Evolutionary conservation across 1,140 invertebrate genomes (phyloP).

Genomic region (Argopecten irradians): DNA sequence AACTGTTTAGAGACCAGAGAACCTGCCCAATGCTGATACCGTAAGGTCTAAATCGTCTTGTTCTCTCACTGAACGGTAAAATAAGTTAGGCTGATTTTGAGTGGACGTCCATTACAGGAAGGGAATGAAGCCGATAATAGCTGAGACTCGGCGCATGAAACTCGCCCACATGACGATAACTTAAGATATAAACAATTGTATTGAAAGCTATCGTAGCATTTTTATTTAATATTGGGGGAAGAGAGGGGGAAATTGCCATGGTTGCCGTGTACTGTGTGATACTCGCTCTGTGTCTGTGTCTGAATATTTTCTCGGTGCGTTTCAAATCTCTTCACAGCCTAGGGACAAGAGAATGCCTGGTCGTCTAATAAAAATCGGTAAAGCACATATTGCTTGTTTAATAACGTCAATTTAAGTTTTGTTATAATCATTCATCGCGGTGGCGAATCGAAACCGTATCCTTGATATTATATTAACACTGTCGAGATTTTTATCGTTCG

Average conservation of each 20-base stretch:
- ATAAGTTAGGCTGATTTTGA: background rate
- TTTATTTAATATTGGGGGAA: no score
- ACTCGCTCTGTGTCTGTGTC: no score
- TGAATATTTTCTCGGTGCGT: background rate
- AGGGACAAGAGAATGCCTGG: background rate
- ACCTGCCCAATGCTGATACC: background rate
- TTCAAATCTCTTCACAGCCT: background rate
- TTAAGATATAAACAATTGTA: no score
- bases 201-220: no score
- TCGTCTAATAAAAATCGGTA: background rate
- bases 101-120: background rate
- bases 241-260: no score
- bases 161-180: no score
- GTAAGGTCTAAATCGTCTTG: background rate
- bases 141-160: no score
- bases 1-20: background rate
- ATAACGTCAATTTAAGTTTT: background rate
- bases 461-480: background rate
- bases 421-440: conserved; percentile 6
- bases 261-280: no score
- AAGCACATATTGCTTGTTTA: background rate
- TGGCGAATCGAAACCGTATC: background rate
- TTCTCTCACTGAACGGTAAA: background rate
- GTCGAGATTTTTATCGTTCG: background rate
- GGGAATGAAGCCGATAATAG: background rate